phyloP scores from a whole-genome alignment of 2,113 vertebrate genomes.

The Leptocoma aspasia region DNA sequence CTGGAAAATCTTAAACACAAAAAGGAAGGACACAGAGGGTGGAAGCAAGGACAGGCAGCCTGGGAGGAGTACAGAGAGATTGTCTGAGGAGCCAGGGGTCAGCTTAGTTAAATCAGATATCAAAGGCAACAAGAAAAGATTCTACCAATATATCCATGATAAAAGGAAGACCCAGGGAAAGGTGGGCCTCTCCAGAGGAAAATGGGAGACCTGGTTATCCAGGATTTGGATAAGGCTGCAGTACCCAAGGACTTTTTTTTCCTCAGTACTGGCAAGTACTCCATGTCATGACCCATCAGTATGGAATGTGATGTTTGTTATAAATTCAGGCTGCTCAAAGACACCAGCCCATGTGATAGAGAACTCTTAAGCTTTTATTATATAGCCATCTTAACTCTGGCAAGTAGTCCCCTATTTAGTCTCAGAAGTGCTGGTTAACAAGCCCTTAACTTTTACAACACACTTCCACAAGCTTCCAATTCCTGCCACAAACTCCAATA shows the following conservation, averaged over 20 bases:
- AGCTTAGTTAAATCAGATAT: background rate
- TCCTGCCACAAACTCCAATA: background rate
- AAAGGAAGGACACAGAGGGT: background rate
- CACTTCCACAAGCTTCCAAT: background rate
- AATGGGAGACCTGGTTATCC: background rate
- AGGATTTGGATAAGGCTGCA: background rate
- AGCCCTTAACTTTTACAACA: background rate
- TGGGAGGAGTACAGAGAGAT: background rate
- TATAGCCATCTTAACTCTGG: background rate
- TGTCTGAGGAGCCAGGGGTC: background rate
- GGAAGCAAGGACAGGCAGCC: background rate
- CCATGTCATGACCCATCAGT: rapidly evolving
- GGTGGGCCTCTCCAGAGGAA: background rate
- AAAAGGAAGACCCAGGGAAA: background rate
- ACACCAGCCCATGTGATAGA: background rate
- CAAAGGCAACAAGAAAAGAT: background rate
- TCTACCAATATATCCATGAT: background rate
- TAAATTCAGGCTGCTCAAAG: background rate
- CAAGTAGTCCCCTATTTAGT: background rate
- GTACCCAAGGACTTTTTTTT: background rate
- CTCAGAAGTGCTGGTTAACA: background rate
- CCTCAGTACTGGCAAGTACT: background rate
- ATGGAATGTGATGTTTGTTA: background rate
- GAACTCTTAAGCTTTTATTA: background rate
- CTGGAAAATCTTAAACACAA: background rate